Evolutionary conservation across 1,140 invertebrate genomes (phyloP).

Genomic region (Nymphalis io): DNA sequence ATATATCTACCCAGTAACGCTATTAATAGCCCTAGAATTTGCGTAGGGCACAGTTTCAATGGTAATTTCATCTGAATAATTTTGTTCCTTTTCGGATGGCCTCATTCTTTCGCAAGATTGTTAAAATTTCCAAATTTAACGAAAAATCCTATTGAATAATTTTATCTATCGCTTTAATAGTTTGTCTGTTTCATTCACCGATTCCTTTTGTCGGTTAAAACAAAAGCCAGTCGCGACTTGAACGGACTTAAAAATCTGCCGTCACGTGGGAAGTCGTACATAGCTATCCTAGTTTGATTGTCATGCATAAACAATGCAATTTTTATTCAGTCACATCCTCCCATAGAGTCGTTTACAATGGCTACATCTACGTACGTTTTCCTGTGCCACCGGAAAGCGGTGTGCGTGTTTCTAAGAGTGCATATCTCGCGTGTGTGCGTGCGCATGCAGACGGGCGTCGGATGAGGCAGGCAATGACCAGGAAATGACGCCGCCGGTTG

Average conservation of each 20-base stretch:
- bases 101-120: too few species aligned
- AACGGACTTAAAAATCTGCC: background rate
- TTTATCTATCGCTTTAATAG: too few species aligned
- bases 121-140: background rate
- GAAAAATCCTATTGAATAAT: background rate
- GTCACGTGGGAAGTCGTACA: constrained; percentile 30
- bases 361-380: constrained; percentile 54
- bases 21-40: constrained; percentile 1
- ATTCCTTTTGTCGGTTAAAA: background rate
- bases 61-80: background rate
- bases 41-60: background rate
- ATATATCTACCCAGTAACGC: background rate
- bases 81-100: too few species aligned
- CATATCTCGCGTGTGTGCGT: constrained; percentile 38
- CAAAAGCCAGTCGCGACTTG: background rate
- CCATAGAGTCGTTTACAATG: constrained; percentile 54
- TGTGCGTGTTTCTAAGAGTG: constrained; percentile 61
- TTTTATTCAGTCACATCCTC: constrained; percentile 62
- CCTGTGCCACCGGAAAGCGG: constrained; percentile 70
- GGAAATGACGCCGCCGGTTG: constrained; percentile 80
- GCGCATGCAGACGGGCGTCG: constrained; percentile 51
- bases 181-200: background rate
- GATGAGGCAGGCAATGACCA: constrained; percentile 79
- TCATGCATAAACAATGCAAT: constrained; percentile 57
- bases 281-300: constrained; percentile 48